Percentiles rank a stretch among this genome's conserved stretches.
Evolutionary conservation across 2,797 vertebrate genomes (phyloP).

Genomic region (Silurus aristotelis): DNA sequence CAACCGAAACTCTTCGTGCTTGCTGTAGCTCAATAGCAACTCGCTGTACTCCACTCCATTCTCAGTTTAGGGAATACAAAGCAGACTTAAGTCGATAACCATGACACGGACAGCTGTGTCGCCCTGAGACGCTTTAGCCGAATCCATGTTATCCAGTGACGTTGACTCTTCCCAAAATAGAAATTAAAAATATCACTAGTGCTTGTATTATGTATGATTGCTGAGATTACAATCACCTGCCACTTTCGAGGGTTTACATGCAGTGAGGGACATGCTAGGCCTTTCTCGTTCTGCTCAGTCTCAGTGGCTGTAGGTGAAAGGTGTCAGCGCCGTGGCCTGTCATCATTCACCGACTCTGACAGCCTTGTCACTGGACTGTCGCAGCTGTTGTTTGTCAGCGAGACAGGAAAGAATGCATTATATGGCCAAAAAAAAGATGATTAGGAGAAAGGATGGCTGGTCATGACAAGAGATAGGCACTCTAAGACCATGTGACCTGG

Average conservation of each 20-base stretch:
- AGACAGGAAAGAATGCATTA: slow-evolving; percentile 56
- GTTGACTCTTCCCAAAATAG: slow-evolving; percentile 12
- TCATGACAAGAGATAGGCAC: neutral
- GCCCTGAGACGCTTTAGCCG: slow-evolving; percentile 35
- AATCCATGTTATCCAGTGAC: slow-evolving; percentile 6
- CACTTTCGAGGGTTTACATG: slow-evolving; percentile 23
- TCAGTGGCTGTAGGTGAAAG: slow-evolving; percentile 44
- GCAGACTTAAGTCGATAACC: slow-evolving; percentile 3
- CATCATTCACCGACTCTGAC: slow-evolving; percentile 69
- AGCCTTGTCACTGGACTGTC: slow-evolving; percentile 63
- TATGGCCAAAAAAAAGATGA: slow-evolving; percentile 16
- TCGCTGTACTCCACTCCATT: neutral
- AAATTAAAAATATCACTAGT: slow-evolving; percentile 18
- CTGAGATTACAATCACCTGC: slow-evolving; percentile 35
- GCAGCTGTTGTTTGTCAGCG: slow-evolving; percentile 61
- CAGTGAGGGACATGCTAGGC: neutral
- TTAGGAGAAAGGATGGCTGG: slow-evolving; percentile 22
- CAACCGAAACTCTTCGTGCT: neutral
- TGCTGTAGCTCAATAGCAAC: neutral
- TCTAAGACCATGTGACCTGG: neutral
- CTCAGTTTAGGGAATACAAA: slow-evolving; percentile 23
- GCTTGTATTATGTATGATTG: neutral
- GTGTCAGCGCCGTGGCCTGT: slow-evolving; percentile 43
- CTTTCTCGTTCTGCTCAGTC: slow-evolving; percentile 27
- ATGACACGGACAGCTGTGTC: slow-evolving; percentile 15